Evolutionary conservation across 2,113 vertebrate species (phyloP), one percentile per base, ranked within the genome.

Genomic region (Apus apus): DNA sequence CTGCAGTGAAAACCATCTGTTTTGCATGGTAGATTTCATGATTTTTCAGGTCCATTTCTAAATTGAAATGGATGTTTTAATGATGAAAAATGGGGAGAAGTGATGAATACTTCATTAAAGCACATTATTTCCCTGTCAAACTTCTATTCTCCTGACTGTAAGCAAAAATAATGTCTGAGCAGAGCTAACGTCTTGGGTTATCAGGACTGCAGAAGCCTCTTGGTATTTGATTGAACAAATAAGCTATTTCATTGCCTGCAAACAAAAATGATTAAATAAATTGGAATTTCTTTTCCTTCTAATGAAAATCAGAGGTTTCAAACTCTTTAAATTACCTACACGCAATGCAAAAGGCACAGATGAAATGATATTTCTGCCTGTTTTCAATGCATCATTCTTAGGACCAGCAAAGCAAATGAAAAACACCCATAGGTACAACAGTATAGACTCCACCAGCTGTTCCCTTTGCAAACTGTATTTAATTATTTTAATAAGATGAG

Each of bases 1-100:
- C 95, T 90, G 87, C 93, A 92, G 36, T 87, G 83, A 78, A 94
- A 96, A 90, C 94, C 95, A 97, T 98, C 94, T 97, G 96, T 93
- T 97, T 71, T 89, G 87, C 95, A 91, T 94, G 96, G 96, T 53
- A 83, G 92, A 96, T 80, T 93, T 92, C 87, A 93, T 93, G 93
- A 94, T 88, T 97, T 96, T 91, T 93, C 92, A 93, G 91, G 96
- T 94, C 94, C 78, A 85, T 93, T 96, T 94, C 93, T 85, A 88
- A 91, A 96, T 72, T 93, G 90, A 91, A 96, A 95, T 96, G 77
- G 91, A 90, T 91, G 90, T 95, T 97, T 96, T 87, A 96, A 96
- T 97, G 92, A 90, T 92, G 92, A 97, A 94, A 95, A 95, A 94
- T 94, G 83, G 88, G 48, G 75, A 73, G 67, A 90, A 89, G 58